Base-by-base conservation (phyloP, 2,888 invertebrate genomes). In the Lissonota sp. region DNA sequence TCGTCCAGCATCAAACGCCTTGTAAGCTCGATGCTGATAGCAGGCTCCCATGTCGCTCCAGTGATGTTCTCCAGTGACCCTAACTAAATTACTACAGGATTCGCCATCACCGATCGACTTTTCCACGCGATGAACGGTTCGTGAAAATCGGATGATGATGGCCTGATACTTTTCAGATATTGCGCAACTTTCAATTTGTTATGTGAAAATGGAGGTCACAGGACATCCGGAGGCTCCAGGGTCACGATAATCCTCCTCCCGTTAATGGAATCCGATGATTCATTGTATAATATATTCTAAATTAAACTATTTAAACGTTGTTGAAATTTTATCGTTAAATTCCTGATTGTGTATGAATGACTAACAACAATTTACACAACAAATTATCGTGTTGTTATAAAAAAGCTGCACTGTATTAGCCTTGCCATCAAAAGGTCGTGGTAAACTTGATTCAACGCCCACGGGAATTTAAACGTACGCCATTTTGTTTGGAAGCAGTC, bases 101-200 rank as follows among this genome's bases (percentile, higher is more conserved):
- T 3, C 26, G 53, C 58, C 66, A 39, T 53, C 3, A 3, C 5
- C 53, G 26, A 40, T 26, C n/a, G n/a, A 44, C 42, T 55, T 53
- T 57, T 66, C 57, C 5, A 16, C n/a, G 62, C 63, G 60, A n/a
- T n/a, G n/a, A n/a, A n/a, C 63, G 12, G 10, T 37, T 44, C 57
- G 46, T 10, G 16, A 5, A 53, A 12, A 44, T 39, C 78, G 72
- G 57, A 60, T 85, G 83, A 89, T 90, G 86, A 80, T 88, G 85
- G 86, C 90, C 90, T 90, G 90, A 74, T 90, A 87, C 84, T 88
- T 88, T 89, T 87, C 88, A 89, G 88, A 90, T 85, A 86, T 77
- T 77, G 73, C 80, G 82, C 86, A 82, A 81, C 78, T 78, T 82
- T 67, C 44, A 74, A 74, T 71, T 63, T 71, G 63, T 51, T 63